Base-by-base conservation (phyloP, 2,888 invertebrate species). In the Rhaphigaster nebulosa region DNA sequence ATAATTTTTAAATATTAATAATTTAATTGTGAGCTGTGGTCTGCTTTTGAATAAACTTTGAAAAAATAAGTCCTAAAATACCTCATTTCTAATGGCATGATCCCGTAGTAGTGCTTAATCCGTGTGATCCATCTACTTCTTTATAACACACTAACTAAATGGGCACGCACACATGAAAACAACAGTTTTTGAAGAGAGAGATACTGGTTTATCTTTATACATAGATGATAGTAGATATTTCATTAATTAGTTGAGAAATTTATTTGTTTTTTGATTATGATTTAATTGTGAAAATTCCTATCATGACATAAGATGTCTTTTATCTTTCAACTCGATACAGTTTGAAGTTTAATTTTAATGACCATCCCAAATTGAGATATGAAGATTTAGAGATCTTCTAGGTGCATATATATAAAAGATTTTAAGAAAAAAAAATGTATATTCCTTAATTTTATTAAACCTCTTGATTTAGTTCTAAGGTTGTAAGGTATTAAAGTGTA, bases 251-350 rank as follows among this genome's bases (percentile, higher is more conserved):
- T 89, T 89, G 76, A 29, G 76, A 89, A 89, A 89, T 89, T 41
- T 76, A 70, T 89, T 89, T 89, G 70, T 76, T 89, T 52, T 89
- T 89, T 89, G 89, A 89, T 89, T 89, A 52, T 89, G 52, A 41
- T 60, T 56, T n/a, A 41, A 45, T 88, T 56, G 65, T 56, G n/a
- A 84, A 84, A 76, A 76, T 76, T 76, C 70, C 70, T 20, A 76
- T 76, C 70, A 38, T 76, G 70, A 34, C 70, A 76, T 38, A 38
- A 76, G 70, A 76, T 76, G 34, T 76, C 34, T 76, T 76, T 76
- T 76, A 76, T 76, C 70, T 76, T 38, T 38, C 6, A 34, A 34
- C 34, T 38, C 38, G 34, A 76, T 76, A 76, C 65, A 8, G 38
- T 76, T 76, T 76, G 70, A 76, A 76, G 70, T 76, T 76, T 34